Conservation (phyloP, 2,113 vertebrate species). For the Muntiacus muntjak region DNA sequence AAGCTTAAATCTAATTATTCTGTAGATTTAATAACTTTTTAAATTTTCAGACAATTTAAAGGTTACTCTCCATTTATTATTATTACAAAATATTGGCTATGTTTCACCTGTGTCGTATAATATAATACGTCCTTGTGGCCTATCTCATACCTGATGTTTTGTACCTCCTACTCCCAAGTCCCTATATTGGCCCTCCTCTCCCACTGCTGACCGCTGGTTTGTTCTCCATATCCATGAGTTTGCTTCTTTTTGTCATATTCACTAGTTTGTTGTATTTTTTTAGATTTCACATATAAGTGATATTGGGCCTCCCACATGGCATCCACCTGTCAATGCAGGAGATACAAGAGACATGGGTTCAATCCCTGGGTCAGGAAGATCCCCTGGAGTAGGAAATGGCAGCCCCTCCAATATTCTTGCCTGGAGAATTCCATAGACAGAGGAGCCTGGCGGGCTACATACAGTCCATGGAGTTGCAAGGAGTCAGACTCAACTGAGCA, state of each 20-base stretch:
- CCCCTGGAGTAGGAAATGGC: neutral
- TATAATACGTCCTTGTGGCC: neutral
- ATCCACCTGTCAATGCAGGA: neutral
- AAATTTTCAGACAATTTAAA: neutral
- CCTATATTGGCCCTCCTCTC: too few relatives aligned
- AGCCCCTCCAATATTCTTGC: neutral
- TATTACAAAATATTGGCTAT: neutral
- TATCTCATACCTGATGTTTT: neutral
- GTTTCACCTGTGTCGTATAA: neutral
- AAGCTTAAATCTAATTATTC: neutral
- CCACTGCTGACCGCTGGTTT: neutral
- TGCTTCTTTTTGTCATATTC: neutral
- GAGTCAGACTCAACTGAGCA: neutral
- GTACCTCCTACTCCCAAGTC: neutral
- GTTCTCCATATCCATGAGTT: neutral
- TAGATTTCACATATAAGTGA: neutral
- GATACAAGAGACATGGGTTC: neutral
- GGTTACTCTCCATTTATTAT: neutral
- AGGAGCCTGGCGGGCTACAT: neutral
- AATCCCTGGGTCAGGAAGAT: neutral
- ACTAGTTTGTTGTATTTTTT: neutral
- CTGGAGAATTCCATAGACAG: neutral
- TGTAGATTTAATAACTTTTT: neutral
- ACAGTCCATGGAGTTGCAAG: neutral
- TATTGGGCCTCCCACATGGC: neutral